phyloP scores from a whole-genome alignment of 1,140 invertebrate genomes.

The Eulimnadia texana region DNA sequence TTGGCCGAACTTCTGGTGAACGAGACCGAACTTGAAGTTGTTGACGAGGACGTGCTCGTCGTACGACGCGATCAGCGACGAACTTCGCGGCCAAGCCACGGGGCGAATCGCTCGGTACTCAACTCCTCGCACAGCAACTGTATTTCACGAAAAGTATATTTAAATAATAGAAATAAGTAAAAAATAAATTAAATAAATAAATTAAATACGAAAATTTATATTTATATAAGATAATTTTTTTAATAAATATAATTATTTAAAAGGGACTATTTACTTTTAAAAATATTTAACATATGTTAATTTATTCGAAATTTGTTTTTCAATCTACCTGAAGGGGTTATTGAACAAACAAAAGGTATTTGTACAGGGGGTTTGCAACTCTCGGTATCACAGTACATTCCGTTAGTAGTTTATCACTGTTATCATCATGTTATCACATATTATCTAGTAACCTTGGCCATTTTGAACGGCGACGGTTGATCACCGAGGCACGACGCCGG shows the following conservation, averaged over 20 bases:
- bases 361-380: neutral
- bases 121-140: conserved; percentile 79
- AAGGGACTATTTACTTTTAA: neutral
- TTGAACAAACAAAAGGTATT: too few relatives aligned
- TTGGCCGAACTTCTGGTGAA: conserved; percentile 93
- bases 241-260: neutral
- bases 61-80: conserved; percentile 77
- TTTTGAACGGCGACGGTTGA: conserved; percentile 33
- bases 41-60: conserved; percentile 93
- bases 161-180: conserved; percentile 5
- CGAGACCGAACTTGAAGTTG: conserved; percentile 92
- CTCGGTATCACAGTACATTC: neutral
- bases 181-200: neutral
- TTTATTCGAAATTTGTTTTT: neutral
- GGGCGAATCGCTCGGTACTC: conserved; percentile 66
- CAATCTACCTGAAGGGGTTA: neutral
- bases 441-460: conserved; percentile 49
- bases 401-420: neutral
- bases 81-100: conserved; percentile 77
- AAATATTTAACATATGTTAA: neutral
- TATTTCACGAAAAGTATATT: conserved; percentile 21
- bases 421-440: neutral
- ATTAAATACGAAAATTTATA: neutral
- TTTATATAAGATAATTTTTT: neutral
- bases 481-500: conserved; percentile 50